phyloP scores from a whole-genome alignment of 2,113 vertebrate species.

The Paracanthobrama guichenoti region DNA sequence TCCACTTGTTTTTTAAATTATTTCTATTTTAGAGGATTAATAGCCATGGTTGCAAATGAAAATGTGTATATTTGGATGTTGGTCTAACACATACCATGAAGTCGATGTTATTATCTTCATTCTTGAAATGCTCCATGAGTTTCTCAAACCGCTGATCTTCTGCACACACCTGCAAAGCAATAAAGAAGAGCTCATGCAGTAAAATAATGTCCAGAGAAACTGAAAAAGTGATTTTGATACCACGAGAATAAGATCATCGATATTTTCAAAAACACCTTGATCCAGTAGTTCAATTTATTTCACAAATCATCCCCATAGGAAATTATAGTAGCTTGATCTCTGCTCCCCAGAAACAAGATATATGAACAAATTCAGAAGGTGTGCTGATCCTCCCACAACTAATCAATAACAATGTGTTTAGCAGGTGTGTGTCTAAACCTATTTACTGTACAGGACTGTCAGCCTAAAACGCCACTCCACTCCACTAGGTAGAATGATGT shows the following conservation, averaged over 20 bases:
- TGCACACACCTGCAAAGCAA: conserved; percentile 83
- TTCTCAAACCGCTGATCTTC: conserved; percentile 95
- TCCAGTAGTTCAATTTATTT: background rate
- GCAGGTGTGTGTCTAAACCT: background rate
- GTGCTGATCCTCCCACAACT: background rate
- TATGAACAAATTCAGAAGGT: background rate
- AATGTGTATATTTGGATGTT: background rate
- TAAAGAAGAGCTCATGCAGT: background rate
- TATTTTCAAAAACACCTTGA: background rate
- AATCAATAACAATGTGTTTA: background rate
- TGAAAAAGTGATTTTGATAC: background rate
- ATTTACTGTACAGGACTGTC: background rate
- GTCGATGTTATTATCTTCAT: conserved; percentile 98
- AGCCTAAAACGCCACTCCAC: background rate
- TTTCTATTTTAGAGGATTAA: background rate
- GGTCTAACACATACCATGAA: conserved; percentile 83
- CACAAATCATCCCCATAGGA: background rate
- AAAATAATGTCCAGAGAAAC: background rate
- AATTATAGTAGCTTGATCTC: background rate
- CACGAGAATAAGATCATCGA: background rate
- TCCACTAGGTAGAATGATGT: too few species aligned
- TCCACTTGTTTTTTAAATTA: background rate
- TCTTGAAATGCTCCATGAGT: conserved; percentile 97
- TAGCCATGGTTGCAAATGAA: background rate
- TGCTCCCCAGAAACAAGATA: background rate